These are phyloP conservation scores for Phymastichus coffea DNA, from an alignment of 1,140 invertebrate species.

Conservation along the genomic window DNA sequence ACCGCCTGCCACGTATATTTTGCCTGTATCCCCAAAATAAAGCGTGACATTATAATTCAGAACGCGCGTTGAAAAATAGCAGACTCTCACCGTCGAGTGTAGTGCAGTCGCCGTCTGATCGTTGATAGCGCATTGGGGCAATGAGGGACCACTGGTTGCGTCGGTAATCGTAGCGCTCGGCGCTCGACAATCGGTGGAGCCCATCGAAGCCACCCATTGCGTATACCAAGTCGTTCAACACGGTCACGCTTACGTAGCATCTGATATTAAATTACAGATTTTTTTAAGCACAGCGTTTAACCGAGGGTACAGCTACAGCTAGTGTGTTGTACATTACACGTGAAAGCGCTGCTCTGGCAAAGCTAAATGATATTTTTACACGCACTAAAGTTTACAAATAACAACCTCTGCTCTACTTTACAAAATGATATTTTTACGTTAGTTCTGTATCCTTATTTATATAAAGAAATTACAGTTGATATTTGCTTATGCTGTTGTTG, in stretches of 20 bases:
- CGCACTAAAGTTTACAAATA: too few relatives aligned
- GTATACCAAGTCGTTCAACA: slow-evolving; percentile 68
- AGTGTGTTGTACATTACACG: too few relatives aligned
- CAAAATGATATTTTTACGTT: too few relatives aligned
- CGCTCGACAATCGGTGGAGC: slow-evolving; percentile 69
- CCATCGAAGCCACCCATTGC: slow-evolving; percentile 80
- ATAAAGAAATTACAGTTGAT: too few relatives aligned
- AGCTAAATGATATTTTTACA: too few relatives aligned
- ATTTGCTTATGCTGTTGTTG: too few relatives aligned
- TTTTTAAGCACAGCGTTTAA: too few relatives aligned
- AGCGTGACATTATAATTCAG: not conserved
- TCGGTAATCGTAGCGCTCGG: slow-evolving; percentile 72
- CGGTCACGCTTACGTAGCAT: slow-evolving; percentile 68
- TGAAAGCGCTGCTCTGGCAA: too few relatives aligned
- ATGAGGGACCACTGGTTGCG: slow-evolving; percentile 67
- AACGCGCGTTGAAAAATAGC: not conserved
- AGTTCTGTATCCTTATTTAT: too few relatives aligned
- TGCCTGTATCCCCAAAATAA: slow-evolving; percentile 62
- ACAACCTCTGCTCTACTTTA: too few relatives aligned
- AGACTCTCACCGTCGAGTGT: slow-evolving; percentile 58
- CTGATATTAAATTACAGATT: slow-evolving; percentile 34
- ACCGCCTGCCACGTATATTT: slow-evolving; percentile 82
- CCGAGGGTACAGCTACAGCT: too few relatives aligned
- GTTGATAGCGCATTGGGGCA: slow-evolving; percentile 65
- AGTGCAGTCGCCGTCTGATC: slow-evolving; percentile 70